Evolutionary conservation across 2,113 vertebrate species (phyloP).

Genomic region (Motacilla alba): DNA sequence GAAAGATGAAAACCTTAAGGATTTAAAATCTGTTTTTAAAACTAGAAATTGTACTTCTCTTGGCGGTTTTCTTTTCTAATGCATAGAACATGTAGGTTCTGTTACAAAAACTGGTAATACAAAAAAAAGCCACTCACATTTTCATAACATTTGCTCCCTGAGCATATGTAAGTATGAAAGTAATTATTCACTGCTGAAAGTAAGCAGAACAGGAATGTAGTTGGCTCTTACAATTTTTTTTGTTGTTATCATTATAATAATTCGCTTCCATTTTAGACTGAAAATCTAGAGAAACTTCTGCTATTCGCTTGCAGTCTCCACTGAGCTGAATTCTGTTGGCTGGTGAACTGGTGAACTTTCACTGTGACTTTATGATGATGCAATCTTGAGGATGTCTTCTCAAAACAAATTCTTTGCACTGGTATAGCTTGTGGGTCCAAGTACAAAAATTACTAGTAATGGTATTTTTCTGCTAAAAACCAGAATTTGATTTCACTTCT

Average conservation of each 20-base stretch:
- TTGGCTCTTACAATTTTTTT: not conserved
- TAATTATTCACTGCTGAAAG: too few relatives aligned
- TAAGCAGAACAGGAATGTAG: not conserved
- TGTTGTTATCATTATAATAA: not conserved
- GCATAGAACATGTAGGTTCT: not conserved
- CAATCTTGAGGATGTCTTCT: not conserved
- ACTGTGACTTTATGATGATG: not conserved
- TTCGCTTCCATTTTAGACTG: not conserved
- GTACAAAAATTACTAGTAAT: not conserved
- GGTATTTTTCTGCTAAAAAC: not conserved
- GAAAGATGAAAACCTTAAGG: slow-evolving; percentile 46
- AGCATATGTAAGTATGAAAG: not conserved
- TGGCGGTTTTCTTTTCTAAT: slow-evolving; percentile 13
- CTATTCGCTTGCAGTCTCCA: not conserved
- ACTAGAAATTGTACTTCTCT: slow-evolving; percentile 1
- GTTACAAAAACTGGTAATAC: not conserved
- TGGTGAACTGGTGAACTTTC: not conserved
- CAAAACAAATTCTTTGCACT: not conserved
- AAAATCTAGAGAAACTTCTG: not conserved
- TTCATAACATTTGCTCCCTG: not conserved
- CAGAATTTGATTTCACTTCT: not conserved
- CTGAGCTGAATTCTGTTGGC: not conserved
- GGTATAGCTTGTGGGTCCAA: not conserved
- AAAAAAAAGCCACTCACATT: not conserved
- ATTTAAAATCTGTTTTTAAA: slow-evolving; percentile 52